Percentiles rank a stretch among this genome's conserved stretches.
Evolutionary conservation across 2,113 vertebrate species (phyloP).

Genomic region (Charadrius vociferus): DNA sequence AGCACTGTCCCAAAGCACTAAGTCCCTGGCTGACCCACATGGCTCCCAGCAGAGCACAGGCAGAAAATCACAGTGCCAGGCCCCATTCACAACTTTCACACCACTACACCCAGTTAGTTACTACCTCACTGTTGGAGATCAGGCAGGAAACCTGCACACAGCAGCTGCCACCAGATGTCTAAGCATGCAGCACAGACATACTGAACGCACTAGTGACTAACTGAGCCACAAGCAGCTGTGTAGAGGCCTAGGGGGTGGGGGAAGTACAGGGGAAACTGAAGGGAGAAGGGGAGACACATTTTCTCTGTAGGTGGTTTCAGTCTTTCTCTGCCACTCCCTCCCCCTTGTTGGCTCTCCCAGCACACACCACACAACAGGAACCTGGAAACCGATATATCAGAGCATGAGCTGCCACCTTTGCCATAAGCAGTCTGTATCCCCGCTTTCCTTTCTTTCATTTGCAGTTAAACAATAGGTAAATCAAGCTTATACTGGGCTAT

Average conservation of each 20-base stretch:
- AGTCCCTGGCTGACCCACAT: background rate
- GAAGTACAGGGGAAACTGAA: background rate
- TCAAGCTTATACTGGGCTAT: background rate
- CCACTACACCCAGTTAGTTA: accelerated
- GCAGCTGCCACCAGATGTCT: background rate
- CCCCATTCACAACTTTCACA: no score
- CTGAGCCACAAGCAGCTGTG: background rate
- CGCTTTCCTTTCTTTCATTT: background rate
- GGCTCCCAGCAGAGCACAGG: background rate
- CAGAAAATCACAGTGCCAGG: background rate
- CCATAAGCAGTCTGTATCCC: background rate
- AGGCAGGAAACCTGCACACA: background rate
- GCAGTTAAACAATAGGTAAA: background rate
- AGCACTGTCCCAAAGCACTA: accelerated
- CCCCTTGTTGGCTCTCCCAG: background rate
- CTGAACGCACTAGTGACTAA: accelerated
- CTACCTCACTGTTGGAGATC: accelerated
- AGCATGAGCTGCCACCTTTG: background rate
- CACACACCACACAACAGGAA: background rate
- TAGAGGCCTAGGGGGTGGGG: background rate
- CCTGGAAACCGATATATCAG: accelerated
- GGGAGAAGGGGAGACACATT: background rate
- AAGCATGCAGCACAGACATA: background rate
- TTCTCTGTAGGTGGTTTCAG: background rate
- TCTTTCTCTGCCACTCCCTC: background rate